Conservation (phyloP, 2,888 invertebrate species). For the Drosophila mimetica region DNA sequence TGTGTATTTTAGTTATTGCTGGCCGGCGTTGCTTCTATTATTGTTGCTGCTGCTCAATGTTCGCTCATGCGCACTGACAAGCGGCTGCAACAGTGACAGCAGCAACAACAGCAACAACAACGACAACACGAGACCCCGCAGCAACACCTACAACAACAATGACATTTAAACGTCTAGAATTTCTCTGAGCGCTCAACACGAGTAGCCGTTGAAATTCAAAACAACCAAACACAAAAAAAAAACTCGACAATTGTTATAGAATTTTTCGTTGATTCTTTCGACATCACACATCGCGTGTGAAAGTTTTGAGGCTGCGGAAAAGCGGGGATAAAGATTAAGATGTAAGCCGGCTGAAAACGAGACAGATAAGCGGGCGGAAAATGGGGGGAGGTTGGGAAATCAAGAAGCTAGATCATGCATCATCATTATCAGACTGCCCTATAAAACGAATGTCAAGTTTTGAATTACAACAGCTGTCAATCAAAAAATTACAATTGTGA, state of each 20-base stretch:
- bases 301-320: slow-evolving; percentile 46
- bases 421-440: slow-evolving; percentile 59
- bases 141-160: slow-evolving; percentile 51
- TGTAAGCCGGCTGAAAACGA: slow-evolving; percentile 35
- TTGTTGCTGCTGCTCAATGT: slow-evolving; percentile 62
- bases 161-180: slow-evolving; percentile 79
- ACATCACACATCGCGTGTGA: slow-evolving; percentile 61
- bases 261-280: slow-evolving; percentile 40
- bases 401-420: slow-evolving; percentile 27
- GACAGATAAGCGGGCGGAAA: slow-evolving; percentile 20
- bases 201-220: slow-evolving; percentile 75
- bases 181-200: slow-evolving; percentile 73
- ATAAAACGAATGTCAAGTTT: slow-evolving; percentile 64
- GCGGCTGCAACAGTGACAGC: slow-evolving; percentile 48
- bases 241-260: slow-evolving; percentile 36
- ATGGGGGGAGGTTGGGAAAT: slow-evolving; percentile 1
- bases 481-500: slow-evolving; percentile 43
- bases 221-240: slow-evolving; percentile 50
- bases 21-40: slow-evolving; percentile 25
- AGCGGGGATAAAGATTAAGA: slow-evolving; percentile 34
- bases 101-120: slow-evolving; percentile 35
- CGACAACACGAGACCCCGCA: slow-evolving; percentile 29
- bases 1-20: slow-evolving; percentile 23
- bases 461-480: slow-evolving; percentile 71
- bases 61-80: slow-evolving; percentile 78